Evolutionary conservation across 2,888 invertebrate genomes (phyloP).

Genomic region (Drosophila mulleri): DNA sequence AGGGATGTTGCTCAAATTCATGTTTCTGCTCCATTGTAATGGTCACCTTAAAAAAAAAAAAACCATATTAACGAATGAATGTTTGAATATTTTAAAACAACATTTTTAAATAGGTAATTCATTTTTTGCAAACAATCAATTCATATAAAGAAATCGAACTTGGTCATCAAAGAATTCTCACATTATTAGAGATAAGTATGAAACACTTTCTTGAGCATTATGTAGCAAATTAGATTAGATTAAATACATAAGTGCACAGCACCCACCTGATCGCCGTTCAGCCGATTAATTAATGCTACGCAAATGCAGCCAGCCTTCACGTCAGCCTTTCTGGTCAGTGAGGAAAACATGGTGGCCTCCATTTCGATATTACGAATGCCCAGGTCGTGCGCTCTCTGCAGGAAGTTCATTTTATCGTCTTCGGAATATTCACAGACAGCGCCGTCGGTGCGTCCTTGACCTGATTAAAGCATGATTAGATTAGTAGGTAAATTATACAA

Average conservation of each 20-base stretch:
- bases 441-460: slow-evolving; percentile 91
- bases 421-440: slow-evolving; percentile 90
- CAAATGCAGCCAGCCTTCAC: slow-evolving; percentile 89
- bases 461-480: slow-evolving; percentile 81
- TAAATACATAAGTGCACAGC: neutral
- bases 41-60: slow-evolving; percentile 50
- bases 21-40: slow-evolving; percentile 88
- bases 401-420: slow-evolving; percentile 88
- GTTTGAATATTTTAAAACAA: too few relatives aligned
- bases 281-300: slow-evolving; percentile 89
- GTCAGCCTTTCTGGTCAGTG: slow-evolving; percentile 88
- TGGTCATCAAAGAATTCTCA: too few relatives aligned
- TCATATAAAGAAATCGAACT: too few relatives aligned
- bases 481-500: too few relatives aligned
- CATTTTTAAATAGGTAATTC: too few relatives aligned
- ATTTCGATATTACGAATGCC: slow-evolving; percentile 92
- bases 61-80: neutral
- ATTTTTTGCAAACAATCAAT: too few relatives aligned
- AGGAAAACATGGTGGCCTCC: slow-evolving; percentile 91
- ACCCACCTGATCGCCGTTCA: slow-evolving; percentile 89
- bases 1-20: slow-evolving; percentile 86
- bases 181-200: too few relatives aligned
- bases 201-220: too few relatives aligned
- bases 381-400: slow-evolving; percentile 85
- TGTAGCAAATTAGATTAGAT: too few relatives aligned